Conservation (phyloP, 2,888 invertebrate genomes). For the Eulithis testata region DNA sequence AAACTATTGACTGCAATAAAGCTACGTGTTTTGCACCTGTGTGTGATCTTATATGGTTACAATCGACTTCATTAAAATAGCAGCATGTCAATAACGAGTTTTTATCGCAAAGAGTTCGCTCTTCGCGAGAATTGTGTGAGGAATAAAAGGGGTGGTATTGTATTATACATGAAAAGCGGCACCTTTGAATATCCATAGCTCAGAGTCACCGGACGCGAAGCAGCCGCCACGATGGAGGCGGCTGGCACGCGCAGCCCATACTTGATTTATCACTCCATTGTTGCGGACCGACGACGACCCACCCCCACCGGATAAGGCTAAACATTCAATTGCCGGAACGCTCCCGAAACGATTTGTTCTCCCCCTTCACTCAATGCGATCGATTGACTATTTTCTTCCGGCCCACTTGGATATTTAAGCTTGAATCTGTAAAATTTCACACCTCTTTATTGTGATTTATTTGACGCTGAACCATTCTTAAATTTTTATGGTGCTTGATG, state of each 20-base stretch:
- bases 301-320: constrained; percentile 79
- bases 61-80: constrained; percentile 34
- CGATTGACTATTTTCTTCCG: constrained; percentile 71
- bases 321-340: constrained; percentile 82
- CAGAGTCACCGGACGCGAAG: constrained; percentile 59
- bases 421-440: constrained; percentile 42
- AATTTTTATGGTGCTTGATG: background rate
- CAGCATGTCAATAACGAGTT: constrained; percentile 28
- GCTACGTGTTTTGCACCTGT: background rate
- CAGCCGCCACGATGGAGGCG: constrained; percentile 49
- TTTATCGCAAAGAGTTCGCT: constrained; percentile 24
- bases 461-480: background rate
- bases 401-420: constrained; percentile 48
- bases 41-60: constrained; percentile 9
- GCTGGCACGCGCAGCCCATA: constrained; percentile 79
- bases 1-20: too few species aligned
- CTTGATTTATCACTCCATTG: constrained; percentile 84
- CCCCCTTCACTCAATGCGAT: constrained; percentile 61
- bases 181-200: constrained; percentile 67
- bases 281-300: constrained; percentile 75
- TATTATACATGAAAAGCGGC: constrained; percentile 52
- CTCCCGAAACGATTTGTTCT: constrained; percentile 79
- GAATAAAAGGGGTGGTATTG: constrained; percentile 43
- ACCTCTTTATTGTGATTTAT: constrained; percentile 27
- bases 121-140: constrained; percentile 39